Conservation (phyloP, 2,888 invertebrate species). For the Lycaena phlaeas region DNA sequence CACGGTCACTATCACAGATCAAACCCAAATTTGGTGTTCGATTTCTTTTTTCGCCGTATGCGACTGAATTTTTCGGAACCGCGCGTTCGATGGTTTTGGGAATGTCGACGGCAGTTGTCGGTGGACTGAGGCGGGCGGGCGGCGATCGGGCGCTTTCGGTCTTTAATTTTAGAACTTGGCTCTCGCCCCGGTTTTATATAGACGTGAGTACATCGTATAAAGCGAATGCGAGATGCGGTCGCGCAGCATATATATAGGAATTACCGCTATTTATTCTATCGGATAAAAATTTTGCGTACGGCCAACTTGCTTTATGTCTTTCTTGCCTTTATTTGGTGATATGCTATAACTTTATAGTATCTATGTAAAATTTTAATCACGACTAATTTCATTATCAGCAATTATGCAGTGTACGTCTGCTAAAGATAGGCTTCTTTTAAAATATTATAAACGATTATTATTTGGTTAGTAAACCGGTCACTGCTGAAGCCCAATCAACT, state of each 20-base stretch:
- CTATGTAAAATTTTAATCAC: no score
- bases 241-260: constrained; percentile 63
- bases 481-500: no score
- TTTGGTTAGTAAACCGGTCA: no score
- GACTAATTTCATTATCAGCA: no score
- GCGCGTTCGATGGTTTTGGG: constrained; percentile 54
- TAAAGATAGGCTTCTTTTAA: no score
- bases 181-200: constrained; percentile 75
- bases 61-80: constrained; percentile 42
- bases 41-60: constrained; percentile 34
- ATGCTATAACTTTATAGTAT: neutral
- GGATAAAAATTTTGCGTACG: constrained; percentile 63
- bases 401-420: no score
- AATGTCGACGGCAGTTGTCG: constrained; percentile 64
- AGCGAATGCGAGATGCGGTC: constrained; percentile 69
- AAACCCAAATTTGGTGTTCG: constrained; percentile 39
- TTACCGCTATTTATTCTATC: constrained; percentile 66
- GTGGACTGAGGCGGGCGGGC: constrained; percentile 69
- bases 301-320: constrained; percentile 35
- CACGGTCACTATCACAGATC: constrained; percentile 43
- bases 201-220: constrained; percentile 72
- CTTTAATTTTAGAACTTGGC: constrained; percentile 78
- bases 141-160: constrained; percentile 59
- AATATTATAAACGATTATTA: no score
- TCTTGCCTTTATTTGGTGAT: constrained; percentile 31